These are phyloP conservation scores for Paraescarpia echinospica DNA, from an alignment of 1,140 invertebrate species.

Conservation along the genomic window DNA sequence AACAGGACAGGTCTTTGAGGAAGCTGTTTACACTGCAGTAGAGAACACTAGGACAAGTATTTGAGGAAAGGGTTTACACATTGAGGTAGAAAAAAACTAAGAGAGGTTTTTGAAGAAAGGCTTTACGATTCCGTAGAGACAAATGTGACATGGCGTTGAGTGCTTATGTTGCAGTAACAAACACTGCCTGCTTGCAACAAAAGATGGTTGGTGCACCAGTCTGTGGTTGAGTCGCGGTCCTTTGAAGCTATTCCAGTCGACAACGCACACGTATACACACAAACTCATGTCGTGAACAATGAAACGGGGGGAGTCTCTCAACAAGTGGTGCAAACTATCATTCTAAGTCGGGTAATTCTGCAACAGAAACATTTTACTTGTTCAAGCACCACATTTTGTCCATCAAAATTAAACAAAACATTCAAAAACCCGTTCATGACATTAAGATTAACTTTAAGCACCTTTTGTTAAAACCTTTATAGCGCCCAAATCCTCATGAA, in stretches of 20 bases:
- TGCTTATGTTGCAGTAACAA: neutral
- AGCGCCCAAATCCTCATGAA: no score
- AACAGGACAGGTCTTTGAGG: neutral
- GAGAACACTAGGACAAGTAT: neutral
- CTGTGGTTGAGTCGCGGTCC: neutral
- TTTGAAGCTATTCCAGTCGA: neutral
- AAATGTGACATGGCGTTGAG: no score
- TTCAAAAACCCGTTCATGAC: no score
- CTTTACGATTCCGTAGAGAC: no score
- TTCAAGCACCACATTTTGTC: neutral
- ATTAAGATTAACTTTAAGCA: no score
- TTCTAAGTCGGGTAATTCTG: constrained; percentile 5
- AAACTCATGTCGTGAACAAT: neutral
- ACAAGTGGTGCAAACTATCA: neutral
- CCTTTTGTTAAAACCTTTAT: no score
- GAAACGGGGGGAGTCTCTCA: neutral
- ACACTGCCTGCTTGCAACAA: neutral
- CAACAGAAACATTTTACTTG: neutral
- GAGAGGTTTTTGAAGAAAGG: no score
- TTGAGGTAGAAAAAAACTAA: no score
- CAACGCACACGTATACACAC: neutral
- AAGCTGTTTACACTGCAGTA: neutral
- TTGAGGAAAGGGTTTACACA: neutral
- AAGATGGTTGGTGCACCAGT: neutral
- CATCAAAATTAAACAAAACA: no score